phyloP scores from a whole-genome alignment of 1,140 invertebrate genomes.

The Thaumetopoea pityocampa region DNA sequence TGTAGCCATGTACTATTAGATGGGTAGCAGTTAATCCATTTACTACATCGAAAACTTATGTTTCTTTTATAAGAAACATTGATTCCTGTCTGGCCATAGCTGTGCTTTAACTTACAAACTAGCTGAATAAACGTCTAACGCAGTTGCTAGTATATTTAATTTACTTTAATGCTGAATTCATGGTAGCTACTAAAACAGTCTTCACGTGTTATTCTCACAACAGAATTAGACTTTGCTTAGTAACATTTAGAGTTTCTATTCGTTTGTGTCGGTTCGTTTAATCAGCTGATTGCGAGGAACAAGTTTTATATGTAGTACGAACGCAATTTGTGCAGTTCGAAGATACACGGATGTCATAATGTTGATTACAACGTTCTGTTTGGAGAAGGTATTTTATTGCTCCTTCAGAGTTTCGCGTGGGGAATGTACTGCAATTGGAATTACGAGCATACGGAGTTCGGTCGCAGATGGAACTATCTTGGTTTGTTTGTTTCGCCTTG shows the following conservation, averaged over 20 bases:
- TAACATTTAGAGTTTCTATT: slow-evolving; percentile 13
- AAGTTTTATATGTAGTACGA: slow-evolving; percentile 36
- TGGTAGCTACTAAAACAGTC: slow-evolving; percentile 11
- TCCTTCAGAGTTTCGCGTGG: slow-evolving; percentile 10
- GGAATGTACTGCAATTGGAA: no score
- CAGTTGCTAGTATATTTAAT: slow-evolving; percentile 17
- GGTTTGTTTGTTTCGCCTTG: no score
- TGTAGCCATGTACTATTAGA: no score
- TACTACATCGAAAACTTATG: no score
- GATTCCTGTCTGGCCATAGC: no score
- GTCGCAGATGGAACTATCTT: no score
- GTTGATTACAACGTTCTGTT: slow-evolving; percentile 14
- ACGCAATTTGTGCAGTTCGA: slow-evolving; percentile 27
- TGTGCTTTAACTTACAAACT: slow-evolving; percentile 2
- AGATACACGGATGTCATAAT: slow-evolving; percentile 19
- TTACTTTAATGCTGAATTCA: slow-evolving; percentile 17
- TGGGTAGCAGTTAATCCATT: no score
- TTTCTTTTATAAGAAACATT: no score
- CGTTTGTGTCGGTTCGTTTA: slow-evolving; percentile 19
- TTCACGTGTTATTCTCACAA: slow-evolving; percentile 6
- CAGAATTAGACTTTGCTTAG: slow-evolving; percentile 15
- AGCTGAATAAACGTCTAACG: slow-evolving; percentile 8
- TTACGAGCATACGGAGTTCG: no score
- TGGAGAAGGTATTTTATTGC: slow-evolving; percentile 15
- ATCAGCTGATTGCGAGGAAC: slow-evolving; percentile 37